These are phyloP conservation scores for Philereme transversata DNA, from an alignment of 2,888 invertebrate genomes.

Conservation along the genomic window DNA sequence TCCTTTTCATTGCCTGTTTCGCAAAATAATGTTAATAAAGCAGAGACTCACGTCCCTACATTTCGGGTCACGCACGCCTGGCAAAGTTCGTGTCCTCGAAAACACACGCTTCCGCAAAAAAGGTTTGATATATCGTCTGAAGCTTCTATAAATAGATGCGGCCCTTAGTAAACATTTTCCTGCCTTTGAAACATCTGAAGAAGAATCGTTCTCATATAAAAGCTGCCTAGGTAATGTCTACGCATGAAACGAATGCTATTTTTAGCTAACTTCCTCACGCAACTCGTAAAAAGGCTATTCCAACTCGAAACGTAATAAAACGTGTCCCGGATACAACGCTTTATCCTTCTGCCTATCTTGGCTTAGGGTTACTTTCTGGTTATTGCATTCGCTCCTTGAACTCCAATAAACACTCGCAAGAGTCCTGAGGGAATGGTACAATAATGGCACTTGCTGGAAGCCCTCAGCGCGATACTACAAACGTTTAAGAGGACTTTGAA, in stretches of 20 bases:
- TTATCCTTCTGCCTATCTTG: conserved; percentile 52
- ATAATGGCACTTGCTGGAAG: conserved; percentile 44
- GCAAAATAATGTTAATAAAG: conserved; percentile 29
- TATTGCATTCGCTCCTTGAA: conserved; percentile 46
- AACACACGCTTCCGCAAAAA: conserved; percentile 26
- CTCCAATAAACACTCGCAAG: conserved; percentile 52
- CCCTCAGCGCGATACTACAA: conserved; percentile 32
- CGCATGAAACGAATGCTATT: conserved; percentile 44
- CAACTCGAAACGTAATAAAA: conserved; percentile 58
- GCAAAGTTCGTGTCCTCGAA: conserved; percentile 26
- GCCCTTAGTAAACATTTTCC: conserved; percentile 29
- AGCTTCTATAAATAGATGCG: conserved; percentile 23
- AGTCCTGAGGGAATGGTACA: conserved; percentile 43
- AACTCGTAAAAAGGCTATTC: conserved; percentile 62
- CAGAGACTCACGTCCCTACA: conserved; percentile 16
- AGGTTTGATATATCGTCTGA: conserved; percentile 33
- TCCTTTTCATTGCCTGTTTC: conserved; percentile 9
- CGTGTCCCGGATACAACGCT: conserved; percentile 51
- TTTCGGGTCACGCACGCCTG: conserved; percentile 23
- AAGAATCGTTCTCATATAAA: conserved; percentile 23
- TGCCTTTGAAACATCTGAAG: conserved; percentile 11
- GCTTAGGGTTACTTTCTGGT: conserved; percentile 51
- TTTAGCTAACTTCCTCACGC: conserved; percentile 47
- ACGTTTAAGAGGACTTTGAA: conserved; percentile 27
- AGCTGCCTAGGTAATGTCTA: conserved; percentile 33